A percentile compares a stretch with the other conserved stretches of the same genome.
Conservation (phyloP, 2,888 invertebrate species). For the Agriopis aurantiaria region DNA sequence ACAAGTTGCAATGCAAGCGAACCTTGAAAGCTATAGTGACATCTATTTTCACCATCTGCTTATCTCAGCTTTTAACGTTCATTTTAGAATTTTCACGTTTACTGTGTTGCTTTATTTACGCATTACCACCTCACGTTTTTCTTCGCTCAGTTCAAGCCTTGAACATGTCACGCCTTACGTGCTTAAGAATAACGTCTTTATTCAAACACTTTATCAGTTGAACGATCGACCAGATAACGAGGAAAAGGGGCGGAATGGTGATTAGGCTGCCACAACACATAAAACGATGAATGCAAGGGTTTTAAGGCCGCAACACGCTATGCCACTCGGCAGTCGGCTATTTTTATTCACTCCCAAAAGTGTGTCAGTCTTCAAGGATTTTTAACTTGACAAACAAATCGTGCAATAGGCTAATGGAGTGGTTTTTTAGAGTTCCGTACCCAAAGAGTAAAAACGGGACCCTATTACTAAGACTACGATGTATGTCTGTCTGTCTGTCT, state of each 20-base stretch:
- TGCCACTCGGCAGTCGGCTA: constrained; percentile 13
- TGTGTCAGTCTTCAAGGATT: constrained; percentile 7
- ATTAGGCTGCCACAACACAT: constrained; percentile 33
- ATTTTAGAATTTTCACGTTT: constrained; percentile 7
- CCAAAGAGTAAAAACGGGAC: too few species aligned
- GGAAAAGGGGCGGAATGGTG: constrained; percentile 26
- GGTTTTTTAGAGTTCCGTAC: too few species aligned
- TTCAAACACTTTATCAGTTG: constrained; percentile 29
- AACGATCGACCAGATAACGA: constrained; percentile 28
- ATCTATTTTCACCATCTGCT: constrained; percentile 20
- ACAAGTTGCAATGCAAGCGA: constrained; percentile 16
- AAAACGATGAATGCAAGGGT: constrained; percentile 31
- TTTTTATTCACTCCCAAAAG: constrained; percentile 11
- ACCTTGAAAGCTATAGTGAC: constrained; percentile 9
- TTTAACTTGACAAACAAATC: constrained; percentile 2
- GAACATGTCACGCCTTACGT: constrained; percentile 25
- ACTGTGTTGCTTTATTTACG: constrained; percentile 2
- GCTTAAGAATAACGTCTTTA: constrained; percentile 31
- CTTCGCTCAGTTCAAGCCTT: constrained; percentile 9
- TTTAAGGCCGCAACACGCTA: constrained; percentile 24
- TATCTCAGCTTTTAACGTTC: constrained; percentile 15
- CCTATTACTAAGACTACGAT: too few species aligned
- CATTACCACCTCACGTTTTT: not conserved
- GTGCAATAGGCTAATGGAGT: not conserved
- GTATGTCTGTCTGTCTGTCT: too few species aligned